Evolutionary conservation across 1,140 invertebrate genomes (phyloP).

Genomic region (Drosophila truncata): DNA sequence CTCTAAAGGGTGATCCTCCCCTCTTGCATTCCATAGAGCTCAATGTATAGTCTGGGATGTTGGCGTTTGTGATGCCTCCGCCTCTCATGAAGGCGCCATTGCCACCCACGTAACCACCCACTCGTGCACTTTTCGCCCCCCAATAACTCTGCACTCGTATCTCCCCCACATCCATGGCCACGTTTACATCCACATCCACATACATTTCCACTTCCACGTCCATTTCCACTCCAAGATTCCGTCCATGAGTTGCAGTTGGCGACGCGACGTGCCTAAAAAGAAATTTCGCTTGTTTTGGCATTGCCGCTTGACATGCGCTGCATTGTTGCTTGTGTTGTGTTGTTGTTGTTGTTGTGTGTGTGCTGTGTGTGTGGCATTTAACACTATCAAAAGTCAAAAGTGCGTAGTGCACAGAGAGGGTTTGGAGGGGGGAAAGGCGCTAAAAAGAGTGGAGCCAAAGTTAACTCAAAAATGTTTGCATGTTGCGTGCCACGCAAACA

Average conservation of each 20-base stretch:
- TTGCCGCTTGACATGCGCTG: slow-evolving; percentile 64
- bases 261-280: slow-evolving; percentile 78
- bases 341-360: slow-evolving; percentile 17
- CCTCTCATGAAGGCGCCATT: slow-evolving; percentile 2
- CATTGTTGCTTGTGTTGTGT: slow-evolving; percentile 35
- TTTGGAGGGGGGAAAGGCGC: neutral
- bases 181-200: slow-evolving; percentile 1
- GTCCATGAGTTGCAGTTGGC: slow-evolving; percentile 34
- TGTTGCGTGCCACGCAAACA: slow-evolving; percentile 81
- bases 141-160: slow-evolving; percentile 78
- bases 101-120: slow-evolving; percentile 25
- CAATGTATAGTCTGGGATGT: neutral
- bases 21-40: neutral
- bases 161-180: slow-evolving; percentile 1
- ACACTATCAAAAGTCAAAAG: slow-evolving; percentile 81
- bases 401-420: slow-evolving; percentile 54
- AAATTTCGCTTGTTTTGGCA: slow-evolving; percentile 71
- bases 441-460: slow-evolving; percentile 49
- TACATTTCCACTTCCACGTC: slow-evolving; percentile 17
- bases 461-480: slow-evolving; percentile 83
- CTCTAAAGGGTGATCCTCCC: neutral
- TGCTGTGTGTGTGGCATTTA: slow-evolving; percentile 75
- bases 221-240: slow-evolving; percentile 44
- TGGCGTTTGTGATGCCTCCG: neutral
- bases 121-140: slow-evolving; percentile 17